Percentiles rank a stretch among this genome's conserved stretches.
Conservation (phyloP, 2,113 vertebrate species). For the Scartelaos histophorus region DNA sequence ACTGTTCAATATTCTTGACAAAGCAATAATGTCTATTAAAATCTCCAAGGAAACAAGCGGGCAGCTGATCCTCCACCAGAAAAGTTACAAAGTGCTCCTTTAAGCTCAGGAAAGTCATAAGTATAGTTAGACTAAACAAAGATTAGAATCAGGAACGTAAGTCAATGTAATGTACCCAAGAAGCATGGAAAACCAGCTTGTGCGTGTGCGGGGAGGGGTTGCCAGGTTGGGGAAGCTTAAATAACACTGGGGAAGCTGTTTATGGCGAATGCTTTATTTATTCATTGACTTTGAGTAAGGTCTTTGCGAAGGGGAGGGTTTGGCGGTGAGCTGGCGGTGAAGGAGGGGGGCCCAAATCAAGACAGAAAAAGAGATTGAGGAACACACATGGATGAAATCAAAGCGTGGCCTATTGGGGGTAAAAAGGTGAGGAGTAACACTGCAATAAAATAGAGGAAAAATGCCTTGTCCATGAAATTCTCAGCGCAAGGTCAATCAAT, state of each 20-base stretch:
- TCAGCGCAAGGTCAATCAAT: constrained; percentile 97
- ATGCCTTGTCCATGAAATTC: constrained; percentile 85
- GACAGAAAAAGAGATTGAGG: constrained; percentile 41
- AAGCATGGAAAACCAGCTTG: neutral
- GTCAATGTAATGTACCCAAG: too few relatives aligned
- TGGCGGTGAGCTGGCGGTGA: constrained; percentile 58
- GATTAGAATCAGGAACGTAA: too few relatives aligned
- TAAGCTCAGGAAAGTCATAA: too few relatives aligned
- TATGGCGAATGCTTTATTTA: constrained; percentile 99
- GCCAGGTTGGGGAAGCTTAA: constrained; percentile 86
- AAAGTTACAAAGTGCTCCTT: too few relatives aligned
- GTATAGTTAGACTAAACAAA: too few relatives aligned
- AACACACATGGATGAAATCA: constrained; percentile 79
- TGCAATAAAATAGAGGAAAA: constrained; percentile 74
- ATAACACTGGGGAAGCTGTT: constrained; percentile 97
- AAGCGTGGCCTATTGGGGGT: constrained; percentile 83
- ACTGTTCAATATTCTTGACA: too few relatives aligned
- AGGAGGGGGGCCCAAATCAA: constrained; percentile 17
- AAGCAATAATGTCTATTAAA: too few relatives aligned
- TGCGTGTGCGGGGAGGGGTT: constrained; percentile 76
- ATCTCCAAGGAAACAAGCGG: too few relatives aligned
- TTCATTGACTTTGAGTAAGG: constrained; percentile 92
- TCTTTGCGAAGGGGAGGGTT: constrained; percentile 71
- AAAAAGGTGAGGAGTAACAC: constrained; percentile 86
- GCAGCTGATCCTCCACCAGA: too few relatives aligned